These are phyloP conservation scores for Todus mexicanus DNA, from an alignment of 2,797 vertebrate species.

Conservation along the genomic window DNA sequence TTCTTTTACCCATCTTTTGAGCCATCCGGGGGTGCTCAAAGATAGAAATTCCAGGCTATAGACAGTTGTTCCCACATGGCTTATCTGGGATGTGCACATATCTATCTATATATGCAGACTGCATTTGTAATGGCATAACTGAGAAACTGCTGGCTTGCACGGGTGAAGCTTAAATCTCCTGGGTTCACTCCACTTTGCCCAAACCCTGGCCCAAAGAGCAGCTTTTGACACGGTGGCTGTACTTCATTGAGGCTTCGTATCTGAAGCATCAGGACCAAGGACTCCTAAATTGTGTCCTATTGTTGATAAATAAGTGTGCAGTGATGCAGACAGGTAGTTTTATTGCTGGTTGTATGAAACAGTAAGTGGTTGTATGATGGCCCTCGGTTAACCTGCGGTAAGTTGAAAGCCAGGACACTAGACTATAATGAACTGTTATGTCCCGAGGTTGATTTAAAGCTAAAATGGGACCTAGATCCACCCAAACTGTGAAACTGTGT, in stretches of 20 bases:
- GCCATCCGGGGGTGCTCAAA: not conserved
- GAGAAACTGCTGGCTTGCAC: not conserved
- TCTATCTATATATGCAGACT: not conserved
- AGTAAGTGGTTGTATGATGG: not conserved
- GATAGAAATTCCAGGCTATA: not conserved
- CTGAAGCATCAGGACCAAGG: not conserved
- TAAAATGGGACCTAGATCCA: not conserved
- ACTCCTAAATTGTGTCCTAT: not conserved
- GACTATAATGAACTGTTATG: not conserved
- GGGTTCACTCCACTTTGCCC: not conserved
- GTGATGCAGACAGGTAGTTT: conserved; percentile 13
- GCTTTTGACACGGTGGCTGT: not conserved
- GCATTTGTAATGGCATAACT: not conserved
- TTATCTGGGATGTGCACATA: not conserved
- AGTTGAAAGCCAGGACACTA: not conserved
- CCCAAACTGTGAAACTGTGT: not conserved
- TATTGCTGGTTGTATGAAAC: not conserved
- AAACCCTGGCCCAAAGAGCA: not conserved
- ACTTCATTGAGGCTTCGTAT: not conserved
- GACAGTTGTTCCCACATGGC: not conserved
- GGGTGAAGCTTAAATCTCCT: not conserved
- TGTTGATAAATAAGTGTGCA: not conserved
- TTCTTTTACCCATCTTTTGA: not conserved
- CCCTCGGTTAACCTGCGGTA: not conserved
- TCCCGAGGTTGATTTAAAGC: not conserved